These are phyloP conservation scores for Calidris pygmaea DNA, from an alignment of 2,113 vertebrate genomes.

Conservation along the genomic window DNA sequence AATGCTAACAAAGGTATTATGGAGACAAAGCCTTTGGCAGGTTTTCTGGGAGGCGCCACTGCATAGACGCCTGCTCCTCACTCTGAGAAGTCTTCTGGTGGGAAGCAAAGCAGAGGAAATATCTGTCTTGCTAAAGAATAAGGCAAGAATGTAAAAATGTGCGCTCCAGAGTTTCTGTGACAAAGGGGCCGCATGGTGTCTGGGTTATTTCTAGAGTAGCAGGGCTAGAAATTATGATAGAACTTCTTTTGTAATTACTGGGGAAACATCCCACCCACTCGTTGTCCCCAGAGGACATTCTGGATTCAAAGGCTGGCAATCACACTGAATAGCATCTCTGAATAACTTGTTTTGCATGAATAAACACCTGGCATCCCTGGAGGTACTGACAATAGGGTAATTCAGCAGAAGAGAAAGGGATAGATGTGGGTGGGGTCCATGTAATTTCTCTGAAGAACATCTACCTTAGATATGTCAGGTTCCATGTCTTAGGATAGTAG, in stretches of 20 bases:
- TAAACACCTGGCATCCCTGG: not conserved
- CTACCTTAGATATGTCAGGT: not conserved
- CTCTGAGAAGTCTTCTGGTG: not conserved
- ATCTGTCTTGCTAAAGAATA: not conserved
- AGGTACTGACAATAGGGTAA: not conserved
- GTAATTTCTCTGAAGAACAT: not conserved
- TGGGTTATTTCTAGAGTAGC: slow-evolving; percentile 4
- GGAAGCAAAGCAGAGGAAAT: not conserved
- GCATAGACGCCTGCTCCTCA: not conserved
- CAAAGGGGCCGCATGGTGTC: not conserved
- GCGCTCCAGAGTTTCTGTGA: not conserved
- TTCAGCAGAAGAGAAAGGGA: not conserved
- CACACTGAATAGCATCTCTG: not conserved
- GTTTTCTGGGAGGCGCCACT: not conserved
- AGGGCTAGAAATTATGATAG: not conserved
- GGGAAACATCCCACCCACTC: not conserved
- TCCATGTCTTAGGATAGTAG: not conserved
- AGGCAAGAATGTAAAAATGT: not conserved
- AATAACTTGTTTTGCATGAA: not conserved
- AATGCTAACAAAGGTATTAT: not conserved
- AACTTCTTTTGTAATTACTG: not conserved
- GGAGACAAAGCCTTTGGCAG: not conserved
- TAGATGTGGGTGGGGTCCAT: not conserved
- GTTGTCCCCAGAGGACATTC: not conserved
- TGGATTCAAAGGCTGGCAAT: not conserved